Evolutionary conservation across 1,140 invertebrate species (phyloP).

Genomic region (Drosophila orena): DNA sequence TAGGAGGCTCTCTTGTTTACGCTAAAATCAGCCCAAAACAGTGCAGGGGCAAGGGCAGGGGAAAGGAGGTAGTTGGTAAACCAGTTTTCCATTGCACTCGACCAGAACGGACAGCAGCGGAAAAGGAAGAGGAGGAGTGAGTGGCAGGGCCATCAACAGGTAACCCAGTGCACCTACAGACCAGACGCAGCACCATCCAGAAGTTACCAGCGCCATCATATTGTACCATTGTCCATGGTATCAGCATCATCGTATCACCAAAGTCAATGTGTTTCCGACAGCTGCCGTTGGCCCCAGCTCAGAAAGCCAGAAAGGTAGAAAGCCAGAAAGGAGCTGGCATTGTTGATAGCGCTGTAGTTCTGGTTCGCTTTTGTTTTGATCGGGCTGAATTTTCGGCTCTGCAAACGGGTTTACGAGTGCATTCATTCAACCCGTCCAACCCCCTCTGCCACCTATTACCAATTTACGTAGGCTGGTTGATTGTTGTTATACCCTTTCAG

Average conservation of each 20-base stretch:
- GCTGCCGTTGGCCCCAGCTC: constrained; percentile 54
- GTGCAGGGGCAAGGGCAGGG: constrained; percentile 2
- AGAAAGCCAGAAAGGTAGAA: too few species aligned
- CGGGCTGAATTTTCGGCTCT: constrained; percentile 31
- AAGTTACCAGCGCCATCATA: constrained; percentile 51
- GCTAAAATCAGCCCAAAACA: constrained; percentile 26
- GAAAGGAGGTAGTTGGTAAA: constrained; percentile 45
- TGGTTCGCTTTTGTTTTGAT: constrained; percentile 37
- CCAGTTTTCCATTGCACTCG: constrained; percentile 66
- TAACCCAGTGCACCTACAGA: constrained; percentile 78
- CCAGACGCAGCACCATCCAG: constrained; percentile 46
- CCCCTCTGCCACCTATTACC: neutral
- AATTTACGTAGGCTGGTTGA: constrained; percentile 4
- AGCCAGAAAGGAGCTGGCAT: constrained; percentile 1
- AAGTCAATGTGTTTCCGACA: constrained; percentile 76
- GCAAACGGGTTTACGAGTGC: constrained; percentile 41
- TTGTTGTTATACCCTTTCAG: neutral
- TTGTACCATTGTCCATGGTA: constrained; percentile 6
- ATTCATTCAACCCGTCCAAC: constrained; percentile 4
- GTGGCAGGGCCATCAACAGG: constrained; percentile 67
- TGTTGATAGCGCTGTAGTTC: constrained; percentile 24
- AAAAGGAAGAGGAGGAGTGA: constrained; percentile 18
- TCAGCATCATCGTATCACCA: constrained; percentile 18
- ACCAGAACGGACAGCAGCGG: constrained; percentile 33
- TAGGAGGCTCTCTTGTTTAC: constrained; percentile 9